These are phyloP conservation scores for Mercenaria mercenaria DNA, from an alignment of 1,140 invertebrate species.

Conservation along the genomic window DNA sequence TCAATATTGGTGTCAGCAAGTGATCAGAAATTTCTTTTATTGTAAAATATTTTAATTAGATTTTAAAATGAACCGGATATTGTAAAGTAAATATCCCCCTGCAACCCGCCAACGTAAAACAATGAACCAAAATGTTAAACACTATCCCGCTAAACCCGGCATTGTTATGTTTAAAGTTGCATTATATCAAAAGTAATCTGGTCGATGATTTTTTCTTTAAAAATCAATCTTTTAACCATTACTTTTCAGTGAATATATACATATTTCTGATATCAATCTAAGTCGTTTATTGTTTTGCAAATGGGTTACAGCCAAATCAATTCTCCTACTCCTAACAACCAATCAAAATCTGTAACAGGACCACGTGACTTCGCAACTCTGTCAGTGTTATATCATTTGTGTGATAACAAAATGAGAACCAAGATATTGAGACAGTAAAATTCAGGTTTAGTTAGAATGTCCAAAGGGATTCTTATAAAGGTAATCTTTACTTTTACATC, in stretches of 20 bases:
- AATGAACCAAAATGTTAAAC: neutral
- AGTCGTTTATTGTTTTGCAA: neutral
- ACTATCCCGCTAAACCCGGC: neutral
- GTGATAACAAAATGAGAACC: neutral
- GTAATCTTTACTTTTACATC: no score
- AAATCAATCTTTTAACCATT: constrained; percentile 5
- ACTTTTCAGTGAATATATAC: neutral
- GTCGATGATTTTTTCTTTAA: neutral
- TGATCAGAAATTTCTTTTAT: no score
- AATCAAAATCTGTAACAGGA: neutral
- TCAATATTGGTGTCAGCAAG: no score
- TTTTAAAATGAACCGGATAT: neutral
- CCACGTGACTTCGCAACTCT: neutral
- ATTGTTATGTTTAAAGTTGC: neutral
- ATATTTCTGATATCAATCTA: neutral
- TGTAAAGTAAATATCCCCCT: neutral
- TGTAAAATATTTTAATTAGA: neutral
- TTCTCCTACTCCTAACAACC: neutral
- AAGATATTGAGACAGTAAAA: neutral
- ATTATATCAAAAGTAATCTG: neutral
- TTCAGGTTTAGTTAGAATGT: no score
- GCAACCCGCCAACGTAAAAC: neutral
- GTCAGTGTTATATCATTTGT: neutral
- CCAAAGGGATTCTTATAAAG: no score
- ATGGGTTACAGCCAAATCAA: neutral